Conservation (phyloP, 2,797 vertebrate genomes). For the Lacerta bilineata region DNA sequence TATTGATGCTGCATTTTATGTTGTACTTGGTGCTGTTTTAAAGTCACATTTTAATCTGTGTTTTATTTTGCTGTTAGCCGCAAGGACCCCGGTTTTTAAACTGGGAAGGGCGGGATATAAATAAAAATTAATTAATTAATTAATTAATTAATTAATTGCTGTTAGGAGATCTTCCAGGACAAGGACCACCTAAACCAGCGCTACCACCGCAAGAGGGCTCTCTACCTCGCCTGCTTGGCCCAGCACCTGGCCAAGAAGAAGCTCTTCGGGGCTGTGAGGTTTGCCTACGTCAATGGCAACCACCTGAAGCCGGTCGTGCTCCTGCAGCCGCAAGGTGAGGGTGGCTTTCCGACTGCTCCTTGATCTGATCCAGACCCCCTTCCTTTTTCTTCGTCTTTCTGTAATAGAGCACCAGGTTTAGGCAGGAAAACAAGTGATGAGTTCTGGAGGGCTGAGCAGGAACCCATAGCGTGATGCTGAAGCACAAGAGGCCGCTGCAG, state of each 20-base stretch:
- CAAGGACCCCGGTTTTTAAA: too few species aligned
- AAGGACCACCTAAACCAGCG: conserved; percentile 95
- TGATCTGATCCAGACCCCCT: not conserved
- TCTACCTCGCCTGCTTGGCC: conserved; percentile 92
- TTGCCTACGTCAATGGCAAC: conserved; percentile 91
- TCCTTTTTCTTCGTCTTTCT: not conserved
- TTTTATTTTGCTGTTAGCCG: too few species aligned
- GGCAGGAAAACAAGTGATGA: not conserved
- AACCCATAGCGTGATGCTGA: not conserved
- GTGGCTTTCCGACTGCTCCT: too few species aligned
- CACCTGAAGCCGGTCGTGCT: conserved; percentile 90
- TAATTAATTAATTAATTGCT: too few species aligned
- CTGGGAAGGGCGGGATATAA: too few species aligned
- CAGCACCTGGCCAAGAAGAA: conserved; percentile 83
- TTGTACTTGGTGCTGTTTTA: too few species aligned
- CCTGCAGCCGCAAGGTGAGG: conserved; percentile 86
- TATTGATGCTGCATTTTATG: too few species aligned
- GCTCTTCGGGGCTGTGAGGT: conserved; percentile 85
- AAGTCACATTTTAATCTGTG: too few species aligned
- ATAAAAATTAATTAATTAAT: too few species aligned
- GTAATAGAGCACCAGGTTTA: not conserved
- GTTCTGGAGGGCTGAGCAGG: too few species aligned
- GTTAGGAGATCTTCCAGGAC: conserved; percentile 82
- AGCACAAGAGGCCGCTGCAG: not conserved
- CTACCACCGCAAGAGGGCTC: conserved; percentile 93